Evolutionary conservation across 2,888 invertebrate genomes (phyloP), one percentile per base, ranked within the genome.

Genomic region (Spodoptera littoralis): DNA sequence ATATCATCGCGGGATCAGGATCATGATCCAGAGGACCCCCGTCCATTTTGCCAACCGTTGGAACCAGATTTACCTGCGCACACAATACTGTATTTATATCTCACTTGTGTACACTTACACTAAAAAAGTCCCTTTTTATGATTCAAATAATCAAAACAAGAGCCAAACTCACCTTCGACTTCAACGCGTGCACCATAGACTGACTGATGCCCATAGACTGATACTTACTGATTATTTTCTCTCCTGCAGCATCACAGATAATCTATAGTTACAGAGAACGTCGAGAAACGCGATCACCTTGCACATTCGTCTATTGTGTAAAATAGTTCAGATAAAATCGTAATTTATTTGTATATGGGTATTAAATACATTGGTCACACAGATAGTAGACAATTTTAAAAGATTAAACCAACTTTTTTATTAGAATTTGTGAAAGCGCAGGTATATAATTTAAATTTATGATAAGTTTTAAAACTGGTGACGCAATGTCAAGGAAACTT

Each of bases 21-120:
- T 76, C 77, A n/a, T 36, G 36, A 36, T 73, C 74, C 9, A 66
- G 72, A 44, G 73, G 73, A 65, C 72, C 66, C n/a, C 70, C 75
- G 45, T 83, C 78, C 77, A 82, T 82, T 47, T 64, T 73, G 22
- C n/a, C 9, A 13, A 11, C 48, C 45, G 27, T 18, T 48, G 11
- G 6, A 11, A 18, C 41, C 57, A 41, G 36, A 43, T 9, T 36
- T 71, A 48, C 43, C 60, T 71, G 13, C n/a, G 53, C 27, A 71
- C 47, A 13, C 47, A 48, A 8, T 44, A 47, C 41, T 48, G 46
- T 5, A 2, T 27, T 12, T 22, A 0, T n/a, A 30, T 6, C 22
- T 41, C 6, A 47, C 30, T 54, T n/a, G 6, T 36, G 13, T 42
- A 45, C 12, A 6, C n/a, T 18, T 18, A 18, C 18, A 18, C 18